Evolutionary conservation across 2,797 vertebrate species (phyloP).

Genomic region (Streptopelia turtur): DNA sequence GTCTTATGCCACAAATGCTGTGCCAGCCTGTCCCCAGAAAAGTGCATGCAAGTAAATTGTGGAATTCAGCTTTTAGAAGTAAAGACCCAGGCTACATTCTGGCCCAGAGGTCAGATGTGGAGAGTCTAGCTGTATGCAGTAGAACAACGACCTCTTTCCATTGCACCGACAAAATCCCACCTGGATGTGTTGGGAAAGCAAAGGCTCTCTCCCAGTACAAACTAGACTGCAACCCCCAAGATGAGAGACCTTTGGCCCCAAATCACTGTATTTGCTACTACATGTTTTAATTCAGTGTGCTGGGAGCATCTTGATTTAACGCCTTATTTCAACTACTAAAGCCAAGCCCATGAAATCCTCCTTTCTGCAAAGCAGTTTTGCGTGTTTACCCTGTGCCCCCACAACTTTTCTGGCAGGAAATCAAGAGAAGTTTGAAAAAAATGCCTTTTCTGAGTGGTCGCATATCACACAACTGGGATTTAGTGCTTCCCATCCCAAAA

Average conservation of each 20-base stretch:
- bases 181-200: background rate
- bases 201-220: background rate
- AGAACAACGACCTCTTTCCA: background rate
- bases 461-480: background rate
- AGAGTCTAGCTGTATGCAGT: background rate
- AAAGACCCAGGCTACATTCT: background rate
- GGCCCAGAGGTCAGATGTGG: background rate
- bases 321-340: background rate
- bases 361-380: background rate
- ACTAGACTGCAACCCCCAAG: background rate
- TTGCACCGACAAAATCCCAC: background rate
- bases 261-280: background rate
- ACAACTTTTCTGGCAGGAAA: background rate
- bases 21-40: background rate
- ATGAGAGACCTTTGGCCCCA: background rate
- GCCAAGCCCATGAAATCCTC: background rate
- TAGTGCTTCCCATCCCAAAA: background rate
- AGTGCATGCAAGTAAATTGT: background rate
- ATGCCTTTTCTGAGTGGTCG: background rate
- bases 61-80: background rate
- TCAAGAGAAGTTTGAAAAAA: background rate
- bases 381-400: background rate
- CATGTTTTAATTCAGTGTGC: background rate
- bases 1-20: background rate
- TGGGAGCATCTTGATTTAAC: background rate